Evolutionary conservation across 2,113 vertebrate genomes (phyloP), one percentile per base, ranked within the genome.

Genomic region (Semicossyphus pulcher): DNA sequence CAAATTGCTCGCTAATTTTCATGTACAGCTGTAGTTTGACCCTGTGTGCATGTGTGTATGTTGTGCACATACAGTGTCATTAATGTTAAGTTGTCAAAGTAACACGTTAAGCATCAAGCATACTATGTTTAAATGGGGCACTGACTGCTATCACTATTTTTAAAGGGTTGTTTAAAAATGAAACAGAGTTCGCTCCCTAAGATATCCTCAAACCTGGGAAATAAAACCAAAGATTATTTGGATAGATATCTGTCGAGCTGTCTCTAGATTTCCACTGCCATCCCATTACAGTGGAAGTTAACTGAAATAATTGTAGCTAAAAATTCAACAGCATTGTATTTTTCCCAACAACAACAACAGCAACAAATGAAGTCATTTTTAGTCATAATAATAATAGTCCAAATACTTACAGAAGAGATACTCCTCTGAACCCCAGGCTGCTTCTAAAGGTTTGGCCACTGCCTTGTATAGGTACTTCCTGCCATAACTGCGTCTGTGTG

Each of bases 1-100:
- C 36, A 86, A 84, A 83, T 86, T 69, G 48, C 62, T 60, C 44
- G 4, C 64, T 70, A 79, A 86, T 86, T 78, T 86, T 49, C 54
- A 73, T 72, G 54, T 72, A 32, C 59, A 49, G 58, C 52, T 78
- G 25, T 72, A 72, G 44, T 44, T 79, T 60, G 53, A 58, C 49
- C 49, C 34, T 36, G 31, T 49, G 56, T 28, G 11, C 28, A 49
- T 52, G 47, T 39, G 18, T 62, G 47, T 52, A n/a, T 18, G 36
- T 21, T 49, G 39, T 31, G 26, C 60, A 59, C 37, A 51, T 25
- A 51, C 58, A 23, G 42, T 60, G 52, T 80, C 78, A 76, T 42
- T 65, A 12, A 59, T 63, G 74, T 72, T 70, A 73, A 37, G 72
- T 42, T 82, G 69, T 66, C 61, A 68, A 57, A 77, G 20, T 74